A percentile compares a stretch with the other conserved stretches of the same genome.
Evolutionary conservation across 2,888 invertebrate genomes (phyloP).

Genomic region (Tanypteryx hageni): DNA sequence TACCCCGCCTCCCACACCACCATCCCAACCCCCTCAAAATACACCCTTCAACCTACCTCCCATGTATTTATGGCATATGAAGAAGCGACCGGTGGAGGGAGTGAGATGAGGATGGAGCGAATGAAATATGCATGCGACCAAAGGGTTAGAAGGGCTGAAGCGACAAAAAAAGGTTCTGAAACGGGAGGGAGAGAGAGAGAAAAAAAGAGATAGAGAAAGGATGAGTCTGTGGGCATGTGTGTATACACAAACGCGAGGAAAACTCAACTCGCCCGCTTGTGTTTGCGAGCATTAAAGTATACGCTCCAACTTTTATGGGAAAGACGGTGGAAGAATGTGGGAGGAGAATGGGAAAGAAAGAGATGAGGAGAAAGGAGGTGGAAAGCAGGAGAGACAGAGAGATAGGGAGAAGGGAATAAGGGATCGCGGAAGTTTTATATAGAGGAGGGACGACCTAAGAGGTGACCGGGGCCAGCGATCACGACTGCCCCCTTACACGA

Average conservation of each 20-base stretch:
- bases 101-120: not conserved
- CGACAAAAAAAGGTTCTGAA: not conserved
- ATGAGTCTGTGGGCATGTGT: too few species aligned
- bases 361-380: too few species aligned
- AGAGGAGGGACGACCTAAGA: not conserved
- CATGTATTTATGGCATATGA: constrained; percentile 27
- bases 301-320: constrained; percentile 9
- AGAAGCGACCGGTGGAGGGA: not conserved
- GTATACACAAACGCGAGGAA: not conserved
- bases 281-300: not conserved
- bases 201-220: too few species aligned
- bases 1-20: too few species aligned
- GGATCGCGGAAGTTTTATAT: not conserved
- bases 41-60: not conserved
- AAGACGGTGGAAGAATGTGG: not conserved
- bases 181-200: not conserved
- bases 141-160: not conserved
- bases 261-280: not conserved
- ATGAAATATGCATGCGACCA: constrained; percentile 11
- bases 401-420: too few species aligned
- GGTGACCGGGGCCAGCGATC: not conserved
- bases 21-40: too few species aligned
- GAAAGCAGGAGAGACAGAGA: too few species aligned
- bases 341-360: not conserved
- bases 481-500: not conserved